These are phyloP conservation scores for Thelaira solivaga DNA, from an alignment of 2,888 invertebrate genomes.

Conservation along the genomic window DNA sequence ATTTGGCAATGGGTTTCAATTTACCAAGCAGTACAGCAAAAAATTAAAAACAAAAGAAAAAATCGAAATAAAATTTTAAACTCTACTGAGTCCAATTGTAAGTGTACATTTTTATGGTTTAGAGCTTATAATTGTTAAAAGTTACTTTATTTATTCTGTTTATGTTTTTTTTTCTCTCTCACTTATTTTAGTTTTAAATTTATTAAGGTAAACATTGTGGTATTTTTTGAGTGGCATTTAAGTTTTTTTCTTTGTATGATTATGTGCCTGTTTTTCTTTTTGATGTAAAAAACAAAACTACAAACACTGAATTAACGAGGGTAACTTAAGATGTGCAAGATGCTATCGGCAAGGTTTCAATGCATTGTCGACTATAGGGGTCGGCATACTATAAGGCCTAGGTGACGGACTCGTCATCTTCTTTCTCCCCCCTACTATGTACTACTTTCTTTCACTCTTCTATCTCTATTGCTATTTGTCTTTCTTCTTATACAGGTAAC, in stretches of 20 bases:
- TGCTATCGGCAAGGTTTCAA: not conserved
- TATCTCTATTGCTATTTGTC: no score
- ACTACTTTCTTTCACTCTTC: no score
- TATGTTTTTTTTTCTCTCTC: not conserved
- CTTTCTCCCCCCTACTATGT: no score
- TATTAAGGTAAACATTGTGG: conserved; percentile 16
- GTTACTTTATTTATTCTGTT: conserved; percentile 15
- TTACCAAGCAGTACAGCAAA: conserved; percentile 26
- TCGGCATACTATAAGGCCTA: not conserved
- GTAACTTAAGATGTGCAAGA: not conserved
- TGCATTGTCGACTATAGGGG: not conserved
- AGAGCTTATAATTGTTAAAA: conserved; percentile 45
- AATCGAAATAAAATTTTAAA: conserved; percentile 25
- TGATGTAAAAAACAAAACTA: conserved; percentile 4
- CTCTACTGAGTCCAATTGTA: not conserved
- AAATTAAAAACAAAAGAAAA: conserved; percentile 2
- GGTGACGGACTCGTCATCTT: no score
- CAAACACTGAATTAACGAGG: not conserved
- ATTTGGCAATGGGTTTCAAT: conserved; percentile 70
- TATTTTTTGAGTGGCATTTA: conserved; percentile 31
- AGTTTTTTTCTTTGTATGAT: not conserved
- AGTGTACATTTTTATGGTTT: conserved; percentile 12
- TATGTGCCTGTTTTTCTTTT: conserved; percentile 20
- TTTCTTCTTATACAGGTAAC: no score
- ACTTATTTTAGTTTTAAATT: no score